Conservation (phyloP, 2,888 invertebrate genomes). For the Sipunculus nudus region DNA sequence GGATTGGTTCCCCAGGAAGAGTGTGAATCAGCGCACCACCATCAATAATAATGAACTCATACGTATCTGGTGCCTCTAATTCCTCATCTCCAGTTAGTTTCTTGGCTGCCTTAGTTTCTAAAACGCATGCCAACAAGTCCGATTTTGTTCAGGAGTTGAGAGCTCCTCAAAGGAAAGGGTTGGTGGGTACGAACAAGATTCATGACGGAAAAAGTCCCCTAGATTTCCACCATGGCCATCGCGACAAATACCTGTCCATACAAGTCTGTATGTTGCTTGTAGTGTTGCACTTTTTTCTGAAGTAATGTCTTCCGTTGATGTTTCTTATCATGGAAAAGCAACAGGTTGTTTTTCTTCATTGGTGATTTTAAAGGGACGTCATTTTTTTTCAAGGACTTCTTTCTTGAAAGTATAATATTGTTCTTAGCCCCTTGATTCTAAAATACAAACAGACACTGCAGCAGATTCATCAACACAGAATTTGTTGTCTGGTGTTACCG, state of each 20-base stretch:
- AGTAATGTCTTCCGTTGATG: conserved; percentile 4
- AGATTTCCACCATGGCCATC: conserved; percentile 15
- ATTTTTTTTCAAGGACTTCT: conserved; percentile 13
- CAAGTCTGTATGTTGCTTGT: neutral
- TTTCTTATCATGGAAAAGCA: conserved; percentile 15
- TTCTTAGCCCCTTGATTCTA: neutral
- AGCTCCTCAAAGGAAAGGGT: too few relatives aligned
- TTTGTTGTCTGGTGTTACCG: neutral
- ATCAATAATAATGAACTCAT: too few relatives aligned
- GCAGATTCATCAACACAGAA: neutral
- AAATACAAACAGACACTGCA: neutral
- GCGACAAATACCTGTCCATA: neutral
- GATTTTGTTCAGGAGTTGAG: too few relatives aligned
- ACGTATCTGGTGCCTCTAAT: too few relatives aligned
- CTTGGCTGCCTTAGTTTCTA: too few relatives aligned
- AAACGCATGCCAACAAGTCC: too few relatives aligned
- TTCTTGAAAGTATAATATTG: conserved; percentile 5
- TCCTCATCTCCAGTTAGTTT: too few relatives aligned
- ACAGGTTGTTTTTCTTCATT: conserved; percentile 14
- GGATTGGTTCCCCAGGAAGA: too few relatives aligned
- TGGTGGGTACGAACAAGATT: too few relatives aligned
- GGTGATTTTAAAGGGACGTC: conserved; percentile 12
- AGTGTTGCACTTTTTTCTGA: neutral
- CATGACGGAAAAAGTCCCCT: conserved; percentile 19
- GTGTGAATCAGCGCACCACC: too few relatives aligned